A percentile compares a stretch with the other conserved stretches of the same genome.
Evolutionary conservation across 2,797 vertebrate species (phyloP).

Genomic region (Gastrophryne carolinensis): DNA sequence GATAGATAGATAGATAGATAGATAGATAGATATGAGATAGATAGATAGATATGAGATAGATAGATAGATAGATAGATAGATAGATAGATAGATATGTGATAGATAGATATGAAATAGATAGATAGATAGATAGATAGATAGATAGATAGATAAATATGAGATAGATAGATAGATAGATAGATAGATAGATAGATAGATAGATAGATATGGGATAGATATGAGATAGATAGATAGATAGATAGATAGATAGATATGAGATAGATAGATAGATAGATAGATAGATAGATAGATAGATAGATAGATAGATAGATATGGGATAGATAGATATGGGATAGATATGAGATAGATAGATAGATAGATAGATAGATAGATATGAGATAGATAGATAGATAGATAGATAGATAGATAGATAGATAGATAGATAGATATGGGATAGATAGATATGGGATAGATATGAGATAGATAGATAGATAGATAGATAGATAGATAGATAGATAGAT

Average conservation of each 20-base stretch:
- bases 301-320: constrained; percentile 6
- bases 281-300: constrained; percentile 16
- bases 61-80: constrained; percentile 3
- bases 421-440: background rate
- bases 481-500: no score
- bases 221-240: background rate
- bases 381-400: background rate
- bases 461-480: no score
- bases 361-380: constrained; percentile 4
- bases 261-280: constrained; percentile 13
- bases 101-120: no score
- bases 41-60: constrained; percentile 15
- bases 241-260: constrained; percentile 2
- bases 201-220: no score
- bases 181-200: no score
- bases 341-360: background rate
- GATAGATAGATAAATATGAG: background rate
- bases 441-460: no score
- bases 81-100: constrained; percentile 6
- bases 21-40: constrained; percentile 11
- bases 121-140: background rate
- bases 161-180: background rate
- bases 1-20: constrained; percentile 9
- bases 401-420: background rate
- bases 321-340: constrained; percentile 4